Base-by-base conservation (phyloP, 2,888 invertebrate genomes). In the Ethmia dodecea region DNA sequence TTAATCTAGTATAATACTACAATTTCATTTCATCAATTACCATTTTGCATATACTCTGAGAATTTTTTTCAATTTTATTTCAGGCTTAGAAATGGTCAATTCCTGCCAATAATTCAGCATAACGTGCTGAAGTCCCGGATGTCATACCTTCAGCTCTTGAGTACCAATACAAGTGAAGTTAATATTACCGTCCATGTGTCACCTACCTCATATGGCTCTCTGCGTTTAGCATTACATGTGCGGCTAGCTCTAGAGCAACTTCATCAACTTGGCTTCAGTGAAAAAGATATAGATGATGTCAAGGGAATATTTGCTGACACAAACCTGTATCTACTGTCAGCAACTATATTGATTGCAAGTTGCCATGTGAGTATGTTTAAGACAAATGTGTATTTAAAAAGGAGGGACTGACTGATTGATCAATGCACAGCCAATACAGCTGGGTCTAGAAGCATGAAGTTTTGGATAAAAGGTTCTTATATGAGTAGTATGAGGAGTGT, bases 231-330 rank as follows among this genome's bases (percentile, higher is more conserved):
- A 47, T 74, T 93, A 26, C 94, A 96, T 60, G 90, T 96, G 45
- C 91, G 94, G 47, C 83, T 91, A 12, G 92, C 94, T 0, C 88
- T 96, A 49, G 84, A 89, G 11, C 91, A 91, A 32, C 88, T 96
- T 52, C 79, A 89, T 31, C 63, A 80, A n/a, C 77, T 96, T 33
- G 97, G 97, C 4, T 98, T 99, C 60, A 92, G 93, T 22, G 92
- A 93, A 40, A 98, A 97, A 67, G 98, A 99, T 80, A 88, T 97
- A 20, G 99, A 99, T 77, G 98, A 99, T 86, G 93, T 97, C 0
- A 98, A 98, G 74, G 94, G 95, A 32, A 94, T 99, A 52, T 97
- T 99, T 77, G 94, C 95, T 0, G 98, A 98, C 60, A 98, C 98
- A 0, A 98, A 98, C 72, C 88, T 98, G 26, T 96, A 95, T 70